Evolutionary conservation across 1,140 invertebrate species (phyloP), one percentile per base, ranked within the genome.

Genomic region (Drosophila baimaii): DNA sequence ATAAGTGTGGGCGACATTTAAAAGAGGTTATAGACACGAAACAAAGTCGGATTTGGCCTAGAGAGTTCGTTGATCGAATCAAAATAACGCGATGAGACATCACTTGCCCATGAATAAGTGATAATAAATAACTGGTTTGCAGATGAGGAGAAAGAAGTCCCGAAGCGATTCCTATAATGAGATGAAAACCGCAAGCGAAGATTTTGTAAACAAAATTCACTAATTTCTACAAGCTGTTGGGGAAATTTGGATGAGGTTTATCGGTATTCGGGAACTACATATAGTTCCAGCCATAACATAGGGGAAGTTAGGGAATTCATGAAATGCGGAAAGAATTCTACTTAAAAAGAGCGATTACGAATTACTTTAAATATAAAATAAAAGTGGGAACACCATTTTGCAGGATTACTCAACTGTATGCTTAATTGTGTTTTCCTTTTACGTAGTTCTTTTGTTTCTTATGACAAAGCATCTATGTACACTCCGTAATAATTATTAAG

Each of bases 61-160:
- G 80, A 83, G 71, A 84, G 80, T 84, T 83, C 81, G 77, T 58
- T 79, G 69, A 27, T 58, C 65, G 51, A 15, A 12, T n/a, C 25
- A 39, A 37, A 49, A 49, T 41, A 80, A 63, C 47, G 46, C 6
- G 62, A 47, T 71, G 69, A 71, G 69, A 31, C 66, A 71, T 71
- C 66, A 39, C 25, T 31, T 71, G 66, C 17, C 65, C 43, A 71
- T 71, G 69, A 49, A 49, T 71, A 71, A 58, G 51, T 57, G 66
- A 49, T 46, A 52, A 33, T 52, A 35, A 37, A 7, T 31, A 58
- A 71, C 66, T 47, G 51, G 65, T 71, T 49, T 17, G 33, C 25
- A 25, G 31, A 41, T 49, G 10, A 15, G 21, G 33, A 41, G 51
- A 71, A 71, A 71, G 65, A 43, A 49, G 21, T 71, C 17, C 21